These are phyloP conservation scores for Harpalus rufipes DNA, from an alignment of 2,888 invertebrate genomes.

Conservation along the genomic window DNA sequence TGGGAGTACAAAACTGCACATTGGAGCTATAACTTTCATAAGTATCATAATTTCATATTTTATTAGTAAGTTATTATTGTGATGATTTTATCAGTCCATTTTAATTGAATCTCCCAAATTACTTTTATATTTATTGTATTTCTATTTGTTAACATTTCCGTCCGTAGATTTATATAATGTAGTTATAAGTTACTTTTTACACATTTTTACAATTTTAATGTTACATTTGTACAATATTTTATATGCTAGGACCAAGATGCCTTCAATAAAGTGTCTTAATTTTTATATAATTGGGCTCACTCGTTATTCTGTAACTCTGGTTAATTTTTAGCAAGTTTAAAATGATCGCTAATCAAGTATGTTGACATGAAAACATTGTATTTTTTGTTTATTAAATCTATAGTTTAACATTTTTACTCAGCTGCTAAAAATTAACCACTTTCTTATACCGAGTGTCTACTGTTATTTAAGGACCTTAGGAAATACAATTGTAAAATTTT, in stretches of 20 bases:
- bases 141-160: constrained; percentile 9
- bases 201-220: background rate
- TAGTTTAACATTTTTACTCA: too few species aligned
- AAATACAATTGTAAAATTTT: too few species aligned
- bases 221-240: constrained; percentile 23
- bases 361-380: too few species aligned
- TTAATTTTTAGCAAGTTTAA: too few species aligned
- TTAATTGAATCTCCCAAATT: constrained; percentile 15
- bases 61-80: constrained; percentile 23
- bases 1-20: constrained; percentile 63
- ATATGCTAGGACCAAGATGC: constrained; percentile 21
- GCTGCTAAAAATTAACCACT: too few species aligned
- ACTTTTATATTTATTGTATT: background rate
- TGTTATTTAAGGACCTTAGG: too few species aligned
- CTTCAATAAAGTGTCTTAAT: constrained; percentile 55
- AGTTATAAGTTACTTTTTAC: constrained; percentile 11
- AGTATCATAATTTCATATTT: constrained; percentile 54
- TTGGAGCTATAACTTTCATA: constrained; percentile 59
- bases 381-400: too few species aligned
- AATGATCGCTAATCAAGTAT: too few species aligned
- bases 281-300: background rate
- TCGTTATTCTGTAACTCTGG: too few species aligned
- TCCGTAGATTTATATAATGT: constrained; percentile 6
- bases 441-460: too few species aligned
- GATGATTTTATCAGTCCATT: constrained; percentile 9